These are phyloP conservation scores for Melanargia galathea DNA, from an alignment of 2,888 invertebrate species.

Conservation along the genomic window DNA sequence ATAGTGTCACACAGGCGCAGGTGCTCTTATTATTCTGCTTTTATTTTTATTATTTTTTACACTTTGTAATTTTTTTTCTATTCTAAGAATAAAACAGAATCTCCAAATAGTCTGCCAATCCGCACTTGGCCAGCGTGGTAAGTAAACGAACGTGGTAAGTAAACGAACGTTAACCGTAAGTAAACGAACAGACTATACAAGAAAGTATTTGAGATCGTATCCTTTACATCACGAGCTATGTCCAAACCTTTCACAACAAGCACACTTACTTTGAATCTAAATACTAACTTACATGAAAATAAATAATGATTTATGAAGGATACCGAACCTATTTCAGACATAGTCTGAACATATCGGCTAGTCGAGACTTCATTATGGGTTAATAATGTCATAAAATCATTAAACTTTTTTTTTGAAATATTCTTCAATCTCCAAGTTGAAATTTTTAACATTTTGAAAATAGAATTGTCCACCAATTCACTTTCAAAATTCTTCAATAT, in stretches of 20 bases:
- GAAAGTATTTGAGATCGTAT: no score
- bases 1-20: no score
- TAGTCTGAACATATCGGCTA: constrained; percentile 26
- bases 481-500: not conserved
- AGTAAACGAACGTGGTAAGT: no score
- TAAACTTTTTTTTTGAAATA: not conserved
- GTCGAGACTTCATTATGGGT: constrained; percentile 40
- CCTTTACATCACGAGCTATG: not conserved
- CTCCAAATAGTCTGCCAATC: no score
- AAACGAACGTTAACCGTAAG: no score
- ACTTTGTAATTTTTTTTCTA: no score
- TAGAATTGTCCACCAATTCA: not conserved
- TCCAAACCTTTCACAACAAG: constrained; percentile 18
- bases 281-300: constrained; percentile 37
- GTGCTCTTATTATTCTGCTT: no score
- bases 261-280: constrained; percentile 18
- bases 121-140: no score
- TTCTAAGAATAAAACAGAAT: no score
- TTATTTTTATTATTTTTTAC: no score
- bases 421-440: not conserved
- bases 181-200: no score
- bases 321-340: constrained; percentile 31
- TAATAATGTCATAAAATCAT: not conserved
- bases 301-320: constrained; percentile 42
- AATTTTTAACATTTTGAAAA: not conserved